Evolutionary conservation across 2,797 vertebrate genomes (phyloP).

Genomic region (Crocidura indochinensis): DNA sequence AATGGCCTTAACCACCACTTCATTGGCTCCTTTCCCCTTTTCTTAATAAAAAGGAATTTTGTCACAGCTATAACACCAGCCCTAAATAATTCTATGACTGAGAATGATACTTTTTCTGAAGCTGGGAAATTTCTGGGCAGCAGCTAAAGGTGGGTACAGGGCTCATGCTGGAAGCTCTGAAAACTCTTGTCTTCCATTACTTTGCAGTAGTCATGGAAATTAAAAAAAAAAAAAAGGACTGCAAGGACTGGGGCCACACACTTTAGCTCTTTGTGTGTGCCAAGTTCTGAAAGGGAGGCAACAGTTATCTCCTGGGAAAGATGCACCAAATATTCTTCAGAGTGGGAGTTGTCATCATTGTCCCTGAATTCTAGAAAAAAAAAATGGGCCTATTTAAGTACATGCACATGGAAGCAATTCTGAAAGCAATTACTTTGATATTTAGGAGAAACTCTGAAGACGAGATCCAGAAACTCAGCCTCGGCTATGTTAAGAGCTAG

Average conservation of each 20-base stretch:
- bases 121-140: background rate
- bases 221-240: too few relatives aligned
- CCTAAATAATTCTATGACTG: constrained; percentile 25
- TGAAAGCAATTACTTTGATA: constrained; percentile 46
- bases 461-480: background rate
- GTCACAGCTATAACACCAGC: background rate
- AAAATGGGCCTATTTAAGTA: constrained; percentile 47
- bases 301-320: constrained; percentile 70
- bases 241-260: too few relatives aligned
- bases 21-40: too few relatives aligned
- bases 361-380: constrained; percentile 60
- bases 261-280: background rate
- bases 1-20: too few relatives aligned
- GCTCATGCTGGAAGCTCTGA: too few relatives aligned
- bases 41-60: constrained; percentile 54
- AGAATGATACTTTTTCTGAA: background rate
- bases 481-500: background rate
- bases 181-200: too few relatives aligned
- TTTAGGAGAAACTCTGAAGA: constrained; percentile 31
- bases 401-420: constrained; percentile 27
- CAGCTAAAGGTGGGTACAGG: background rate
- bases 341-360: constrained; percentile 22
- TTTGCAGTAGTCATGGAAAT: too few relatives aligned
- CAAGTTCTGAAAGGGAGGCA: constrained; percentile 44
- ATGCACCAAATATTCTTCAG: constrained; percentile 31